These are phyloP conservation scores for Lepisosteus oculatus DNA, from an alignment of 2,113 vertebrate species.

Conservation along the genomic window DNA sequence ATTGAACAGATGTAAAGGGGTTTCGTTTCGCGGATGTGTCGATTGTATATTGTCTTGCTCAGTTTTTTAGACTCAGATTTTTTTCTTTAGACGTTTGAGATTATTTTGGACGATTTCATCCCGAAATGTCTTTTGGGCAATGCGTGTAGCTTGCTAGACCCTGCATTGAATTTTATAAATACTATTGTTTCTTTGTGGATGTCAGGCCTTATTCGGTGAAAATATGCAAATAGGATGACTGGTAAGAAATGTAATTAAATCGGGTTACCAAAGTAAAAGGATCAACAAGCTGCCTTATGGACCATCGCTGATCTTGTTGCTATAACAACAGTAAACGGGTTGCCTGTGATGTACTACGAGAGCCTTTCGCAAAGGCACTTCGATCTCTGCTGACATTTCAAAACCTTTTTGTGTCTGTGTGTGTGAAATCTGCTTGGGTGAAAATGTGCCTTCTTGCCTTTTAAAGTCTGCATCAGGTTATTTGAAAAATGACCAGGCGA, in stretches of 20 bases:
- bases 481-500: too few relatives aligned
- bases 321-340: constrained; percentile 52
- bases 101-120: too few relatives aligned
- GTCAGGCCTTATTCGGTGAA: constrained; percentile 34
- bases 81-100: too few relatives aligned
- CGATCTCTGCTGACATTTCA: constrained; percentile 39
- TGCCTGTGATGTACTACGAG: constrained; percentile 30
- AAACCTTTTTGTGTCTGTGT: constrained; percentile 29
- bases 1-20: too few relatives aligned
- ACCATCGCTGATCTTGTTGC: constrained; percentile 50
- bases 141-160: constrained; percentile 1
- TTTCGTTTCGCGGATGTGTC: too few relatives aligned
- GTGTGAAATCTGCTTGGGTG: constrained; percentile 10
- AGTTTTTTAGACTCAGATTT: too few relatives aligned
- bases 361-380: constrained; percentile 39
- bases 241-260: constrained; percentile 53
- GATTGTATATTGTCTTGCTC: too few relatives aligned
- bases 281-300: constrained; percentile 48
- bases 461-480: neutral
- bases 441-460: constrained; percentile 31
- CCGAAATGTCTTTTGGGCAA: neutral
- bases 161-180: constrained; percentile 16
- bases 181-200: constrained; percentile 16
- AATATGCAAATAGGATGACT: constrained; percentile 47
- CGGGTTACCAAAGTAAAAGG: constrained; percentile 46